These are phyloP conservation scores for Syngnathus typhle DNA, from an alignment of 2,113 vertebrate genomes.

Conservation along the genomic window DNA sequence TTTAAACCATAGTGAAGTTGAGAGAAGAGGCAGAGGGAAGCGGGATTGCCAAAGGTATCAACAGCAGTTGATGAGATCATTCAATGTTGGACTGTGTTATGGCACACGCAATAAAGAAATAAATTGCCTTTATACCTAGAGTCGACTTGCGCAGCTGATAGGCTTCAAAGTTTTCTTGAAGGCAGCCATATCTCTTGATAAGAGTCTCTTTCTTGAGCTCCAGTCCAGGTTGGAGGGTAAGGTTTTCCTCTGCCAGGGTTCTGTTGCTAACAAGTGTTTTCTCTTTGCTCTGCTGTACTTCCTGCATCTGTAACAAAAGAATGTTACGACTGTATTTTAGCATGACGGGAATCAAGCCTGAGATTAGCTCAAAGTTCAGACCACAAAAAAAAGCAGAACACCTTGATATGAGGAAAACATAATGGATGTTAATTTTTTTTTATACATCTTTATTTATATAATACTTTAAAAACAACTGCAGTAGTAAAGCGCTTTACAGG, in stretches of 20 bases:
- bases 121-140: slow-evolving; percentile 57
- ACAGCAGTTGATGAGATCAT: neutral
- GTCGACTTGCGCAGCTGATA: slow-evolving; percentile 82
- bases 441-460: too few relatives aligned
- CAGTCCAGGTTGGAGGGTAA: slow-evolving; percentile 83
- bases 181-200: slow-evolving; percentile 78
- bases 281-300: slow-evolving; percentile 87
- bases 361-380: neutral
- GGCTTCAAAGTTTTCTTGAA: slow-evolving; percentile 84
- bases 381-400: neutral
- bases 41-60: too few relatives aligned
- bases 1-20: too few relatives aligned
- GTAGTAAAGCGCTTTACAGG: too few relatives aligned
- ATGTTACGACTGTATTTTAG: neutral
- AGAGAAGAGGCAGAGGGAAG: too few relatives aligned
- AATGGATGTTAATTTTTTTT: too few relatives aligned
- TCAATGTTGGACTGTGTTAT: neutral
- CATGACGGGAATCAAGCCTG: neutral
- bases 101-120: neutral
- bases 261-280: slow-evolving; percentile 86
- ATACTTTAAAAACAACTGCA: too few relatives aligned
- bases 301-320: slow-evolving; percentile 73
- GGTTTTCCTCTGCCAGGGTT: slow-evolving; percentile 88
- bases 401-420: neutral
- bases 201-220: slow-evolving; percentile 82